Evolutionary conservation across 1,140 invertebrate genomes (phyloP), one percentile per base, ranked within the genome.

Genomic region (Drosophila serrata): DNA sequence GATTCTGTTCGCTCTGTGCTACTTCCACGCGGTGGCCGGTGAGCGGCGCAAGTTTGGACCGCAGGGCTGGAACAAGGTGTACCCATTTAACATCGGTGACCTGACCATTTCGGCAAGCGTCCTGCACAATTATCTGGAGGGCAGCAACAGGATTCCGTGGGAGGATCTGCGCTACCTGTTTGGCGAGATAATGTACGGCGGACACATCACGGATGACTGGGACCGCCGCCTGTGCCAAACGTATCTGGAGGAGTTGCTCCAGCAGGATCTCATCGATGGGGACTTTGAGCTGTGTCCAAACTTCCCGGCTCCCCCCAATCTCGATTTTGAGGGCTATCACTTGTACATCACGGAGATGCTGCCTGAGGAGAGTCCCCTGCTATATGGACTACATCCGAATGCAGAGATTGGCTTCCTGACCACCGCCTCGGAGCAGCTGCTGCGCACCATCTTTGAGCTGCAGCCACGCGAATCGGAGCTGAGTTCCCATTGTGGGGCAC

Each of bases 111-210:
- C 98, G 92, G 96, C 97, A 1, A 97, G 97, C 88, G 98, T 99
- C 0, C 91, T 99, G 8, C 96, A 96, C 91, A 99, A 99, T 93
- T 99, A 99, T 93, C 93, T 99, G 90, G 98, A 99, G 92, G 96
- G 95, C 59, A 98, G 97, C 93, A 96, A 95, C 42, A 95, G 95
- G 70, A 95, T 98, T 29, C 98, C 98, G 0, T 99, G 97, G 97
- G 98, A 98, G 92, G 98, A 99, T 94, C 93, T 99, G 63, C 94
- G 98, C 11, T 99, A 99, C 92, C 94, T 99, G 6, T 98, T 99
- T 92, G 98, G 98, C 0, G 98, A 99, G 93, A 99, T 99, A 4
- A 99, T 99, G 98, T 99, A 99, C 90, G 98, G 98, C 4, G 98
- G 98, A 0, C 98, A 99, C 91, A 99, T 99, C 80, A 99, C 98